phyloP scores from a whole-genome alignment of 2,888 invertebrate species.

The Ctena decussata region DNA sequence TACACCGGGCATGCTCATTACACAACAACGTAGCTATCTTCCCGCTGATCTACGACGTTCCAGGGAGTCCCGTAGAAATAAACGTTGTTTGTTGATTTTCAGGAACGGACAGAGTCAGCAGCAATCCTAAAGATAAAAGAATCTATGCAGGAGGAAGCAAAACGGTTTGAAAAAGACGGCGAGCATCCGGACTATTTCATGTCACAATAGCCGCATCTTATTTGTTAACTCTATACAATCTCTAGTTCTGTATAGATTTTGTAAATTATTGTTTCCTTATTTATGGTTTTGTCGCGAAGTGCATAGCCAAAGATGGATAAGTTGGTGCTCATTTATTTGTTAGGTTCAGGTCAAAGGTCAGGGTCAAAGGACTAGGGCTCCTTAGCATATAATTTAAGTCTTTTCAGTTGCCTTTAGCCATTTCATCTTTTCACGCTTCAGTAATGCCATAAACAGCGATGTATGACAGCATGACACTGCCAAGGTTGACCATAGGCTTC shows the following conservation, averaged over 20 bases:
- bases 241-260: conserved; percentile 61
- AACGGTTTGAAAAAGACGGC: conserved; percentile 90
- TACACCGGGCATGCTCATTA: background rate
- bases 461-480: conserved; percentile 53
- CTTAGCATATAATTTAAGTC: conserved; percentile 16
- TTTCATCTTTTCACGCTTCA: conserved; percentile 13
- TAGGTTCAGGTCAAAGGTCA: conserved; percentile 56
- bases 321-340: conserved; percentile 37
- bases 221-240: conserved; percentile 51
- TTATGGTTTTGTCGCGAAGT: conserved; percentile 65
- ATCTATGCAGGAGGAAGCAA: conserved; percentile 99
- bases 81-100: conserved; percentile 75
- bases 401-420: conserved; percentile 16
- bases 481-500: background rate
- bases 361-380: conserved; percentile 49
- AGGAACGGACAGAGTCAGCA: conserved; percentile 96
- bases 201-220: conserved; percentile 76
- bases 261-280: conserved; percentile 71
- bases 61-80: conserved; percentile 17
- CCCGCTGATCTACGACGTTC: conserved; percentile 4
- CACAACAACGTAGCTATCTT: background rate
- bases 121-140: conserved; percentile 99
- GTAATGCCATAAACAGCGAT: conserved; percentile 19
- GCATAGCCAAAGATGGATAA: conserved; percentile 34
- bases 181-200: conserved; percentile 82